phyloP scores from a whole-genome alignment of 2,888 invertebrate species.

The Drosophila melanosoma region DNA sequence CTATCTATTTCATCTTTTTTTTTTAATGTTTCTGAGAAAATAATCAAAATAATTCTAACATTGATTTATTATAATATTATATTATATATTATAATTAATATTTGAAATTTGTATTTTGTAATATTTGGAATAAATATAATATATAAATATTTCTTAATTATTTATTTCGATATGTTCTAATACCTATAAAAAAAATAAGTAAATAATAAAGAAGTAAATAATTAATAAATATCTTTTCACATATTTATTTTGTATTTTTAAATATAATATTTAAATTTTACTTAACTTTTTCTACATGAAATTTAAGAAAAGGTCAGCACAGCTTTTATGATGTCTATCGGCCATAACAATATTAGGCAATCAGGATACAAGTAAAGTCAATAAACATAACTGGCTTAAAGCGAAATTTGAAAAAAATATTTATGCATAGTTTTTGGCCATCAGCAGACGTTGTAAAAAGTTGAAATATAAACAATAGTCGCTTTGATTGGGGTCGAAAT shows the following conservation, averaged over 20 bases:
- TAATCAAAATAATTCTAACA: not conserved
- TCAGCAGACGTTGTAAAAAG: constrained; percentile 33
- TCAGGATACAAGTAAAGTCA: constrained; percentile 9
- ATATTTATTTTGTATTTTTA: not conserved
- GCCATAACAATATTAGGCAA: not conserved
- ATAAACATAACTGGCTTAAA: constrained; percentile 9
- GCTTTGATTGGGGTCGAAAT: constrained; percentile 76
- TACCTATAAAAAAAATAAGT: not conserved
- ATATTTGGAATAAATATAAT: not conserved
- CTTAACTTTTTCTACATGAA: not conserved
- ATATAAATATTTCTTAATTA: not conserved
- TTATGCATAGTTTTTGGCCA: constrained; percentile 25
- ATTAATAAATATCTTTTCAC: not conserved
- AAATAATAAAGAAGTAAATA: not conserved
- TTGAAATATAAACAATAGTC: constrained; percentile 64
- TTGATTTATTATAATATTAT: no score
- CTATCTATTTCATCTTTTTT: not conserved
- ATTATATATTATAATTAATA: no score
- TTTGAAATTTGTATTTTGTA: not conserved
- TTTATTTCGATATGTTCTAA: not conserved
- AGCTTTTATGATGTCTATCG: not conserved
- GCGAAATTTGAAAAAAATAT: constrained; percentile 12
- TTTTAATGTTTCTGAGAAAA: not conserved
- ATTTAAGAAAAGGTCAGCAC: not conserved
- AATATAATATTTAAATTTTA: not conserved